A percentile compares a stretch with the other conserved stretches of the same genome.
phyloP scores from a whole-genome alignment of 2,797 vertebrate genomes.

The Peromyscus attwateri region DNA sequence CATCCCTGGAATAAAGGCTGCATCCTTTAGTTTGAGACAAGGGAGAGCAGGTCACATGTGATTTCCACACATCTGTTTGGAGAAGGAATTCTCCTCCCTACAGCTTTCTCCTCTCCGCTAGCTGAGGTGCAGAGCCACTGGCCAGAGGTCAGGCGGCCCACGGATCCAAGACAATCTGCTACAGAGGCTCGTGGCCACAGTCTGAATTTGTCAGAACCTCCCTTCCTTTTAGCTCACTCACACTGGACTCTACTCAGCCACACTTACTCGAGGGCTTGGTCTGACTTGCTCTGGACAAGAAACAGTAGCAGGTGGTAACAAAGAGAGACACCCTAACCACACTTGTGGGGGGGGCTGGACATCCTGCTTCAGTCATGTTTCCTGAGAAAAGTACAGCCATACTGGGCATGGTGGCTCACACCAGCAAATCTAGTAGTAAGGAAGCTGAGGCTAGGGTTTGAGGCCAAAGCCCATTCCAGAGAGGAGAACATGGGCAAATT shows the following conservation, averaged over 20 bases:
- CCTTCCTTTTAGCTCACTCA: neutral
- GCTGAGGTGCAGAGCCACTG: neutral
- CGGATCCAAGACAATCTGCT: neutral
- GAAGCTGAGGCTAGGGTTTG: neutral
- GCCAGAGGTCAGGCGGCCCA: neutral
- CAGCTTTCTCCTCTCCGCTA: neutral
- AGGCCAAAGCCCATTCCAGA: neutral
- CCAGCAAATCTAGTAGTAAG: neutral
- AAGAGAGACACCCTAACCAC: conserved; percentile 52
- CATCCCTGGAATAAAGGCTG: neutral
- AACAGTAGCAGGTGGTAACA: conserved; percentile 19
- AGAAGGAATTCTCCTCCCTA: neutral
- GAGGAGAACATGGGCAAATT: conserved; percentile 48
- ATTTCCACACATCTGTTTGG: neutral
- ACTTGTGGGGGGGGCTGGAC: conserved; percentile 37
- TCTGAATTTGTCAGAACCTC: neutral
- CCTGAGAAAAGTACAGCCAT: conserved; percentile 21
- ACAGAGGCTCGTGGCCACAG: neutral
- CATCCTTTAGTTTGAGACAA: neutral
- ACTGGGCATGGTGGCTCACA: neutral
- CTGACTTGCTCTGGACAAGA: conserved; percentile 52
- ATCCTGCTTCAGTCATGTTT: conserved; percentile 56
- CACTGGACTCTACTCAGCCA: neutral
- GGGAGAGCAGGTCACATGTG: neutral
- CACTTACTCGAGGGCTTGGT: neutral